A percentile compares a stretch with the other conserved stretches of the same genome.
Evolutionary conservation across 2,888 invertebrate species (phyloP).

Genomic region (Priocnemis perturbator): DNA sequence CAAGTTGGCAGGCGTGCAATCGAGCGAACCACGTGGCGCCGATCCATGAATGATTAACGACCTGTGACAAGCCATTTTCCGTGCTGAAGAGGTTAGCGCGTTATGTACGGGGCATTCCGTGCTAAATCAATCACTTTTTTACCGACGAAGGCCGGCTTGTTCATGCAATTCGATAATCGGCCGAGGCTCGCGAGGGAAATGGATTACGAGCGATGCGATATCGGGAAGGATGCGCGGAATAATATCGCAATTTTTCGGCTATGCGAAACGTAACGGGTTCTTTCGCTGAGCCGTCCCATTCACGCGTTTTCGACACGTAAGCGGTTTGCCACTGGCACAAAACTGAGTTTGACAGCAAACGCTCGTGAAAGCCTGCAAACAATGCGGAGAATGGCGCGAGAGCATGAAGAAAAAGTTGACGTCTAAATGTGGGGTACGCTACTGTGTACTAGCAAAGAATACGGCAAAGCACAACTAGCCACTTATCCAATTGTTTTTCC

Average conservation of each 20-base stretch:
- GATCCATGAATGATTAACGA: constrained; percentile 19
- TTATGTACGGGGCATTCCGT: not conserved
- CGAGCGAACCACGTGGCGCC: constrained; percentile 10
- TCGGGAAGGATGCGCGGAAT: too few relatives aligned
- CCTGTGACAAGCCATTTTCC: constrained; percentile 2
- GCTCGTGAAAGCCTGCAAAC: not conserved
- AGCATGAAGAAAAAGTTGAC: too few relatives aligned
- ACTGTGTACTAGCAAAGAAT: too few relatives aligned
- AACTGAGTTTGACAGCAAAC: not conserved
- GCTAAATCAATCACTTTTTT: not conserved
- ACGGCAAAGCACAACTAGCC: too few relatives aligned
- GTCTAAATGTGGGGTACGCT: too few relatives aligned
- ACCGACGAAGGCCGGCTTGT: too few relatives aligned
- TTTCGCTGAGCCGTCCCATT: not conserved
- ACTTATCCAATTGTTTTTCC: too few relatives aligned
- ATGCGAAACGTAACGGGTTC: not conserved
- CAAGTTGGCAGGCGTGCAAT: not conserved
- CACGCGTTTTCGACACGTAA: not conserved
- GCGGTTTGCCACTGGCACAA: not conserved
- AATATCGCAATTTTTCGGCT: not conserved
- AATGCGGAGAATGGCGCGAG: too few relatives aligned
- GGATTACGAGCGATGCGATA: too few relatives aligned
- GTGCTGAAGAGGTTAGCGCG: not conserved
- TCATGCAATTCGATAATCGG: too few relatives aligned
- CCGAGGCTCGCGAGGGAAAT: too few relatives aligned